Evolutionary conservation across 1,140 invertebrate species (phyloP), one percentile per base, ranked within the genome.

Genomic region (Camponotus vicinus): DNA sequence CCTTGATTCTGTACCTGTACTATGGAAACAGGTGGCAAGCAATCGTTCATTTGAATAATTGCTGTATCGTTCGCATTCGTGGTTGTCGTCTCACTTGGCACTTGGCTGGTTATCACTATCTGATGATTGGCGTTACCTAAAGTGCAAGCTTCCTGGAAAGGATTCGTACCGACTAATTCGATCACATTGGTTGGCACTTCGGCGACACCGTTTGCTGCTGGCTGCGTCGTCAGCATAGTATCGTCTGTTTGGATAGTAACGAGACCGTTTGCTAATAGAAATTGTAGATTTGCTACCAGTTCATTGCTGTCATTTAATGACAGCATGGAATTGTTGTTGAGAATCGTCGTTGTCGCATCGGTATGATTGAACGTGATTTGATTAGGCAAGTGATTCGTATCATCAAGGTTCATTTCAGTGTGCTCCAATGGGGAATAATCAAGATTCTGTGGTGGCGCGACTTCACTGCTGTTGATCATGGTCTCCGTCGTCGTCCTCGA

Each of bases 231-330:
- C 55, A 91, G 32, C 8, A 92, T 40, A 0, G 88, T 37, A 11
- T 93, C 93, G n/a, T 93, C 92, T 0, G 92, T 86, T 88, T 93
- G 93, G 18, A 94, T 92, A 0, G 93, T 92, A 6, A 94, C 93
- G 1, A 94, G 88, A 18, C 93, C 93, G 67, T 93, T 92, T 0
- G 92, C 89, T 3, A 94, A 21, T 32, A 94, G 75, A 42, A 93
- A 94, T 21, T 94, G 92, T 4, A 94, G 79, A 90, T 94, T 93
- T 5, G 93, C 92, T 0, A 94, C 93, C 4, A 94, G 42, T 61
- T 94, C 91, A 86, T 93, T 94, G 18, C 89, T 92, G 32, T 94
- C 94, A 18, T 91, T 93, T 3, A 93, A 63, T 0, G 92, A 90
- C 0, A 94, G 59, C 9, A 92, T 85, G 0, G 89, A 87, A 67